Base-by-base conservation (phyloP, 2,888 invertebrate species). In the Amitus sp. region DNA sequence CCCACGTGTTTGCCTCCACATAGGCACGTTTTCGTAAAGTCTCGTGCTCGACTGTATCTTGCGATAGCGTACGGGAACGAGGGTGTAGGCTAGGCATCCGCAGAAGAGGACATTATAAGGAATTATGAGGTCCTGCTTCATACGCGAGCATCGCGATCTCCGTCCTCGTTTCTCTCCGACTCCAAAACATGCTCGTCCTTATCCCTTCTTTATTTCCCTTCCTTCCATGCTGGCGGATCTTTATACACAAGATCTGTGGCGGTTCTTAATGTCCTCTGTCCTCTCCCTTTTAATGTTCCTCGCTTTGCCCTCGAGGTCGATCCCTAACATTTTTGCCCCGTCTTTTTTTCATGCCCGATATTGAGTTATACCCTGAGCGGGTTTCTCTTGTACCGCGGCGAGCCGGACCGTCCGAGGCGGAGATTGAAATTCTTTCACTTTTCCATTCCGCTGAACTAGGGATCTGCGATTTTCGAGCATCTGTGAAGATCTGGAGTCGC, bases 31-130 rank as follows among this genome's bases (percentile, higher is more conserved):
- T 60, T 23, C 23, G 17, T 12, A 34, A 34, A 12, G 13, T 2
- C 3, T 2, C 13, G 34, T 10, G 34, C 13, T 45, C 27, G 45
- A 46, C 50, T 58, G 62, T 58, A 60, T 72, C 65, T 60, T 61
- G 68, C 73, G 69, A 74, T 70, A 68, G 76, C 73, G 70, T 71
- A 73, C 72, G 74, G 70, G 73, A 73, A 72, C 67, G 76, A 74
- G 78, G 78, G 78, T 80, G 76, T 78, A 76, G 72, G 77, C 77
- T 77, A 78, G 77, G 78, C 76, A 79, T 79, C 77, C 77, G 72
- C 75, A 75, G 77, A 79, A 79, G 79, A 79, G 79, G 79, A 80
- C 79, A 80, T 80, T 80, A 80, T 76, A 79, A 80, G 77, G 78
- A 80, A 77, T 80, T 80, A 80, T 80, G 79, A 80, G 79, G 78